A percentile compares a stretch with the other conserved stretches of the same genome.
phyloP scores from a whole-genome alignment of 1,140 invertebrate species.

The Coptotermes formosanus region DNA sequence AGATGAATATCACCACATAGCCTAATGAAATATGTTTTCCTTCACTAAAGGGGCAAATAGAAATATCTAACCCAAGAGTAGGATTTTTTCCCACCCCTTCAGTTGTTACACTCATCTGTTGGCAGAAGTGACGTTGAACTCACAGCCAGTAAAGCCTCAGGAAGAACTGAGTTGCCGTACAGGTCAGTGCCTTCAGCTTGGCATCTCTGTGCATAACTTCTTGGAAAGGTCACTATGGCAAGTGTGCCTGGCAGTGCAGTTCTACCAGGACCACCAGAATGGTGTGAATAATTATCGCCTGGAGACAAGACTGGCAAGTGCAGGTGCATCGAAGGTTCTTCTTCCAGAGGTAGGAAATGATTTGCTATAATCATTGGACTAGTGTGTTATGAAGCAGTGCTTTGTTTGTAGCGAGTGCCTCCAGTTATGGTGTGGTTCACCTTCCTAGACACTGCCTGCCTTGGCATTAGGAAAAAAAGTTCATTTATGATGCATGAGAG shows the following conservation, averaged over 20 bases:
- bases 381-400: no score
- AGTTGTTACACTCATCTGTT: constrained; percentile 33
- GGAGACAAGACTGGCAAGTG: constrained; percentile 76
- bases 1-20: no score
- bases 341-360: constrained; percentile 53
- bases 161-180: constrained; percentile 68
- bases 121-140: constrained; percentile 70
- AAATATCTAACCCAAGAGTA: not conserved
- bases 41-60: no score
- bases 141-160: constrained; percentile 65
- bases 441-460: no score
- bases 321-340: constrained; percentile 71
- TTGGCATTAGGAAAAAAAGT: no score
- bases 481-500: no score
- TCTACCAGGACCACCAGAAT: constrained; percentile 91
- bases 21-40: no score
- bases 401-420: no score
- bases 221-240: constrained; percentile 66
- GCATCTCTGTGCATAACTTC: constrained; percentile 71
- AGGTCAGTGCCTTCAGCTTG: constrained; percentile 72
- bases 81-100: not conserved
- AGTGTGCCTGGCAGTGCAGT: constrained; percentile 72
- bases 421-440: no score
- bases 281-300: constrained; percentile 78
- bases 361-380: no score